These are phyloP conservation scores for Drosophila antonietae DNA, from an alignment of 2,888 invertebrate genomes.

Conservation along the genomic window DNA sequence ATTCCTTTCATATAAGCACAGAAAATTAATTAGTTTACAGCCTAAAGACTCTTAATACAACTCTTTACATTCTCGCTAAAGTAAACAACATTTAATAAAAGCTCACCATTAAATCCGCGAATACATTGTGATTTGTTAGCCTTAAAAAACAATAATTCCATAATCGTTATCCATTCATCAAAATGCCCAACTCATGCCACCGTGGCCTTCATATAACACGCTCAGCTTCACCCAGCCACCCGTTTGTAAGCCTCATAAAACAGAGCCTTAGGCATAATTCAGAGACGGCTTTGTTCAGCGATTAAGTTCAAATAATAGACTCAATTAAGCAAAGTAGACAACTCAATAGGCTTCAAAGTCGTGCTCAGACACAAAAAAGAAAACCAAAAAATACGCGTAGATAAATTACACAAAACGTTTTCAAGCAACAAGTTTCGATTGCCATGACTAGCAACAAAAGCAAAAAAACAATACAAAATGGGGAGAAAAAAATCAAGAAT, in stretches of 20 bases:
- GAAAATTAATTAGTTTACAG: neutral
- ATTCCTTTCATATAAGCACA: neutral
- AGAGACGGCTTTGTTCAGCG: constrained; percentile 62
- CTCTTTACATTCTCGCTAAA: neutral
- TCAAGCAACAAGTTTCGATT: constrained; percentile 66
- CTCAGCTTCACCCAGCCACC: constrained; percentile 4
- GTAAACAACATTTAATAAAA: neutral
- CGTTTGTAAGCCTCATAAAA: constrained; percentile 29
- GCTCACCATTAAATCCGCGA: neutral
- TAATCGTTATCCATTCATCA: constrained; percentile 16
- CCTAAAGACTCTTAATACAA: neutral
- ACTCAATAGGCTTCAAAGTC: constrained; percentile 67
- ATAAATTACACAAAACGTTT: constrained; percentile 63
- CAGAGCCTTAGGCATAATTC: constrained; percentile 19
- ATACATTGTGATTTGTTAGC: neutral
- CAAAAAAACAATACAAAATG: constrained; percentile 1
- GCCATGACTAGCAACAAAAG: constrained; percentile 43
- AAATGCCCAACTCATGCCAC: neutral
- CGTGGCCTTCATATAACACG: constrained; percentile 44
- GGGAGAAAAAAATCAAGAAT: constrained; percentile 24
- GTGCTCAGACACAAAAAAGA: constrained; percentile 19
- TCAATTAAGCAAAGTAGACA: constrained; percentile 78
- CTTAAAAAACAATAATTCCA: neutral
- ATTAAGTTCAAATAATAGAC: constrained; percentile 74
- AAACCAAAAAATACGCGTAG: constrained; percentile 38